Conservation (phyloP, 2,113 vertebrate species). For the human (Homo sapiens) region GRCh38 chr7:51976001-51976500, state of each 20-base stretch:
- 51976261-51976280: neutral
- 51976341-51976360: neutral
- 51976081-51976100: neutral
- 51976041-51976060: neutral
- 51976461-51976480: too few species aligned
- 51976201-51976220: neutral
- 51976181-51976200: neutral
- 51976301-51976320: neutral
- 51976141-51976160: neutral
- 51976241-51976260: neutral
- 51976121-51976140: neutral
- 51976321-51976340: neutral
- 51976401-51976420: too few species aligned
- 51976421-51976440: too few species aligned
- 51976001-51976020: neutral
- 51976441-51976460: too few species aligned
- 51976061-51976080: neutral
- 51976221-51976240: neutral
- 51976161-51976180: neutral
- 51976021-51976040: neutral
- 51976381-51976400: neutral
- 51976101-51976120: neutral
- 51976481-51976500: too few species aligned
- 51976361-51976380: neutral
- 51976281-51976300: neutral